Percentiles rank a stretch among this genome's conserved stretches.
Conservation (phyloP, 2,888 invertebrate genomes). For the Noctua fimbriata region DNA sequence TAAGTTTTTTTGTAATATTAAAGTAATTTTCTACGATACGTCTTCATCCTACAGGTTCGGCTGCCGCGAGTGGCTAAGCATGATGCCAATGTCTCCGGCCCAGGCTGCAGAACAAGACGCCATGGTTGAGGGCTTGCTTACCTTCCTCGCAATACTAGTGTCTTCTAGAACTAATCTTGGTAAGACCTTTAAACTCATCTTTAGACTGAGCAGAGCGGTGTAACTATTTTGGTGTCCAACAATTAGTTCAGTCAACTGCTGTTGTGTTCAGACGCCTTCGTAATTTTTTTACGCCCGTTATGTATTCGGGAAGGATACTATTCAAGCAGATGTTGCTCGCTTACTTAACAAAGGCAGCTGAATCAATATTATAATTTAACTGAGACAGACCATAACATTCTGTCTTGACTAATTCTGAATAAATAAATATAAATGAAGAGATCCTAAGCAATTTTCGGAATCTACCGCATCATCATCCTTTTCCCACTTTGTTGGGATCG, state of each 20-base stretch:
- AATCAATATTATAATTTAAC: not conserved
- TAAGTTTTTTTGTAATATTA: not conserved
- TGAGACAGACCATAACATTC: too few relatives aligned
- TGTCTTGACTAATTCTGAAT: not conserved
- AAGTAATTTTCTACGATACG: not conserved
- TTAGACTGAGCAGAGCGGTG: not conserved
- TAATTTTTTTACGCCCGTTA: not conserved
- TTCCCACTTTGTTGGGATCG: not conserved
- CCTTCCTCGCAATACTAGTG: conserved; percentile 96
- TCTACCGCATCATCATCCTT: not conserved
- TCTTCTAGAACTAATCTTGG: conserved; percentile 97
- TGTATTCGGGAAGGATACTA: not conserved
- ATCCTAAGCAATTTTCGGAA: not conserved
- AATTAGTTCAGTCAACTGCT: not conserved
- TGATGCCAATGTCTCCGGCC: conserved; percentile 92
- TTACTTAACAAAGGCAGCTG: not conserved
- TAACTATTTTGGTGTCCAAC: not conserved
- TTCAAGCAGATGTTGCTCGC: not conserved
- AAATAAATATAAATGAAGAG: not conserved
- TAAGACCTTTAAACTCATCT: conserved; percentile 75
- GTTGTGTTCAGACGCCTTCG: not conserved
- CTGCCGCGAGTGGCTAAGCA: conserved; percentile 95
- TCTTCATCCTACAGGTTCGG: conserved; percentile 92
- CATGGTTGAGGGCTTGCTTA: conserved; percentile 98
- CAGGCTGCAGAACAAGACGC: conserved; percentile 96